Evolutionary conservation across 1,140 invertebrate species (phyloP).

Genomic region (Daktulosphaira vitifoliae): DNA sequence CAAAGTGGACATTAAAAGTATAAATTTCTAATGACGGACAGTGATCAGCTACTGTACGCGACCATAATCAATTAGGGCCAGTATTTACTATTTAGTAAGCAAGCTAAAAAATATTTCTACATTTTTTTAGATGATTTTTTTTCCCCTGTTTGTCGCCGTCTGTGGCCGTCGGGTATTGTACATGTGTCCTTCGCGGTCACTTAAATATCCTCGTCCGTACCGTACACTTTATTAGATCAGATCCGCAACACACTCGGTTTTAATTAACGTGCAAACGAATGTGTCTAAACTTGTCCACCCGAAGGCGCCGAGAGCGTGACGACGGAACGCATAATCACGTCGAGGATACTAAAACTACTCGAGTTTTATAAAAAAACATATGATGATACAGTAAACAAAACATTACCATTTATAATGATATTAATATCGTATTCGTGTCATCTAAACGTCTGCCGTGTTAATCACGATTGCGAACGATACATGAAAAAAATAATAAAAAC

Average conservation of each 20-base stretch:
- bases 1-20: too few species aligned
- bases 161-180: background rate
- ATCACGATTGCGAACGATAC: background rate
- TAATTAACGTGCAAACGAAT: constrained; percentile 3
- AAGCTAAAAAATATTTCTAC: too few species aligned
- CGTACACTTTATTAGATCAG: background rate
- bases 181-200: background rate
- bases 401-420: constrained; percentile 21
- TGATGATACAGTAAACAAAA: background rate
- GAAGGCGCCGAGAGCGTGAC: constrained; percentile 1
- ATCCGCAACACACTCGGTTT: background rate
- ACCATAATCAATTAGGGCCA: too few species aligned
- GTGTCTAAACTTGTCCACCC: background rate
- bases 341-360: background rate
- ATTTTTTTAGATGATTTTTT: too few species aligned
- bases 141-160: too few species aligned
- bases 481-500: too few species aligned
- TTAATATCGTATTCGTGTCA: background rate
- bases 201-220: background rate
- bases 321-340: too few species aligned
- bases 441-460: background rate
- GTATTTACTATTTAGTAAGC: too few species aligned
- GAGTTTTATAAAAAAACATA: background rate
- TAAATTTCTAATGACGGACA: too few species aligned
- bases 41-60: too few species aligned